Percentiles rank a stretch among this genome's conserved stretches.
Conservation (phyloP, 2,797 vertebrate species). For the Galagoides demidoff region DNA sequence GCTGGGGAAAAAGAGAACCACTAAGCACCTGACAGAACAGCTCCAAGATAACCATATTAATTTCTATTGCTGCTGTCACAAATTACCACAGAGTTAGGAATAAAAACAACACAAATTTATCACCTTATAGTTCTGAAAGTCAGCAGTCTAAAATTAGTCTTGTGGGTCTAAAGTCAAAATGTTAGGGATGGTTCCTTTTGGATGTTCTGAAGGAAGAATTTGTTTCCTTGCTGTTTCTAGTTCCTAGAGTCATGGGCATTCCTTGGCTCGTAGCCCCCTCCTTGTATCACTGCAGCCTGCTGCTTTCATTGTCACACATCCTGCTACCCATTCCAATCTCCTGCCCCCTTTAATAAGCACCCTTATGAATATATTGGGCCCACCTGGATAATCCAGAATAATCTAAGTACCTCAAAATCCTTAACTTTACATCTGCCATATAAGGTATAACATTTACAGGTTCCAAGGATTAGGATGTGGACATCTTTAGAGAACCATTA, state of each 20-base stretch:
- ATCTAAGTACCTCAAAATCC: neutral
- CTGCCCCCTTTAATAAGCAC: neutral
- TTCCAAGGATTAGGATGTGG: neutral
- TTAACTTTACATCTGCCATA: neutral
- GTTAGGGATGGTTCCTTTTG: neutral
- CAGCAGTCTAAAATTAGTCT: slow-evolving; percentile 7
- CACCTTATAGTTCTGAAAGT: neutral
- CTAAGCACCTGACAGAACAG: neutral
- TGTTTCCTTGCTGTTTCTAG: neutral
- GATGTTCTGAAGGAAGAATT: neutral
- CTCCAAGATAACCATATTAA: neutral
- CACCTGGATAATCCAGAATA: neutral
- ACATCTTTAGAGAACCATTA: neutral
- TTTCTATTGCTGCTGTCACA: neutral
- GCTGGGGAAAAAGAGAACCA: neutral
- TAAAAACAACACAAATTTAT: neutral
- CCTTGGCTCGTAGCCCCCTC: neutral
- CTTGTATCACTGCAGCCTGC: neutral
- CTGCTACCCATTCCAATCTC: neutral
- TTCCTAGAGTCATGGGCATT: neutral
- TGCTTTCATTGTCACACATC: neutral
- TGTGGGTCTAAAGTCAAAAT: neutral
- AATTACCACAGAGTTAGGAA: neutral
- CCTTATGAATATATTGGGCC: neutral
- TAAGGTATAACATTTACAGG: neutral